Evolutionary conservation across 1,140 invertebrate species (phyloP).

Genomic region (Ericerus pela): DNA sequence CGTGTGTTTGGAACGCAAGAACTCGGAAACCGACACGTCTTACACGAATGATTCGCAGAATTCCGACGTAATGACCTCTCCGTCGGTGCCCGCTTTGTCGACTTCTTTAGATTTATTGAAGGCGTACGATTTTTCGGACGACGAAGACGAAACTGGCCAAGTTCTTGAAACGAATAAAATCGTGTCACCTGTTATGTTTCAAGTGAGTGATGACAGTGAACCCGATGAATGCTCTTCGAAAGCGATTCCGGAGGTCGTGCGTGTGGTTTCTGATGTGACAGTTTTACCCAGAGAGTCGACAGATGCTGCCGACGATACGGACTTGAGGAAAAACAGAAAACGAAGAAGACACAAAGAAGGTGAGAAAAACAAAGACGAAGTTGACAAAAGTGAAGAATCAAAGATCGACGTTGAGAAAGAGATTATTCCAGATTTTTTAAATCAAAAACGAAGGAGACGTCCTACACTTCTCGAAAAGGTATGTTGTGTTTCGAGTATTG

Average conservation of each 20-base stretch:
- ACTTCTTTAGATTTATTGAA: too few species aligned
- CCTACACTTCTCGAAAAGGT: constrained; percentile 18
- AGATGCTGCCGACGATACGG: neutral
- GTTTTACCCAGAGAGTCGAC: neutral
- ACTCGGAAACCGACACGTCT: too few species aligned
- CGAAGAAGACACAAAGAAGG: neutral
- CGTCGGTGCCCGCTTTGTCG: too few species aligned
- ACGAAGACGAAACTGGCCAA: too few species aligned
- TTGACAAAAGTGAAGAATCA: neutral
- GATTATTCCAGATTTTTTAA: neutral
- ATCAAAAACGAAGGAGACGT: neutral
- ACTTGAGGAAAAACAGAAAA: neutral
- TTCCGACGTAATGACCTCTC: too few species aligned
- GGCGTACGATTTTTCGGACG: too few species aligned
- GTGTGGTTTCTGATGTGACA: neutral
- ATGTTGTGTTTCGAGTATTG: neutral
- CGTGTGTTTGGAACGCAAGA: too few species aligned
- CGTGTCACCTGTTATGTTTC: too few species aligned
- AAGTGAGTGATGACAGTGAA: neutral
- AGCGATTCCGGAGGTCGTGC: neutral
- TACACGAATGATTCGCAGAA: too few species aligned
- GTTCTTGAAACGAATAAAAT: too few species aligned
- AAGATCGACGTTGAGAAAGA: neutral
- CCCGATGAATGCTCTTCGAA: constrained; percentile 3
- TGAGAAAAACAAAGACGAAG: neutral